Evolutionary conservation across 2,113 vertebrate species (phyloP).

Genomic region (Chaetodon trifascialis): DNA sequence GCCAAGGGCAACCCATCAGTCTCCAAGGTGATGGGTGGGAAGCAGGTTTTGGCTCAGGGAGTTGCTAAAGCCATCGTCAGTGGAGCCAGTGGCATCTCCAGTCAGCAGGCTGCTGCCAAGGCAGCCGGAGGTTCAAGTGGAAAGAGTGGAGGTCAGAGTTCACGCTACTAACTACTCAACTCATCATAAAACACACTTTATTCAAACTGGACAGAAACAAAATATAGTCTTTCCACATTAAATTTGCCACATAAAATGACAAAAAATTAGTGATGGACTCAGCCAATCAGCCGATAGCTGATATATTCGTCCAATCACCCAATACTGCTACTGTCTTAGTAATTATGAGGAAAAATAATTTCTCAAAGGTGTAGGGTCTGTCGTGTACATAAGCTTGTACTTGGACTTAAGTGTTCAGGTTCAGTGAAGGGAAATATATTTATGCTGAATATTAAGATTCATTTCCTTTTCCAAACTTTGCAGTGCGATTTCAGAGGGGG

Average conservation of each 20-base stretch:
- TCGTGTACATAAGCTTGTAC: too few species aligned
- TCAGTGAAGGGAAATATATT: neutral
- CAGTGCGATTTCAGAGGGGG: neutral
- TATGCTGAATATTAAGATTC: neutral
- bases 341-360: neutral
- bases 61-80: slow-evolving; percentile 98
- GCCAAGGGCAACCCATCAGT: slow-evolving; percentile 92
- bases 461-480: neutral
- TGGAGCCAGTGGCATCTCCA: slow-evolving; percentile 87
- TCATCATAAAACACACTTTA: too few species aligned
- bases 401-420: too few species aligned
- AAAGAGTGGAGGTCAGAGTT: slow-evolving; percentile 92
- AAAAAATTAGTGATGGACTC: too few species aligned
- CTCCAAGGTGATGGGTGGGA: slow-evolving; percentile 92
- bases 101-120: slow-evolving; percentile 91
- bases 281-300: too few species aligned
- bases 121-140: slow-evolving; percentile 87
- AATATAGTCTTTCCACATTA: too few species aligned
- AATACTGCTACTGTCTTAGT: too few species aligned
- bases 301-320: too few species aligned
- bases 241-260: too few species aligned
- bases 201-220: too few species aligned
- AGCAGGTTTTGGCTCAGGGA: slow-evolving; percentile 97
- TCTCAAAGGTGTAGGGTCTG: too few species aligned
- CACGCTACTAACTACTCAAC: slow-evolving; percentile 52